Evolutionary conservation across 2,888 invertebrate genomes (phyloP), one percentile per base, ranked within the genome.

Genomic region (Cylloceria caligata): DNA sequence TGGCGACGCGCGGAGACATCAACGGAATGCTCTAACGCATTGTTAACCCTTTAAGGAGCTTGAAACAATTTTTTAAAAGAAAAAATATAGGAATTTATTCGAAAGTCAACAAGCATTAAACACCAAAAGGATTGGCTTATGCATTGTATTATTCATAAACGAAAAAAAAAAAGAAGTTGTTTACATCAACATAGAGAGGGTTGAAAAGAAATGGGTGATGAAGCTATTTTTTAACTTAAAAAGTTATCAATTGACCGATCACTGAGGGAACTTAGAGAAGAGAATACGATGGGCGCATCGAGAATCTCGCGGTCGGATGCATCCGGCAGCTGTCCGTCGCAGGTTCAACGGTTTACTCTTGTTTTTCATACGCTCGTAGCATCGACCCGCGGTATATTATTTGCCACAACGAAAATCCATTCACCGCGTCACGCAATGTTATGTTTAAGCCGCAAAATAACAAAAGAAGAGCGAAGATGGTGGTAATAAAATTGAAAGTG

Each of bases 371-470:
- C 45, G 19, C 27, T 21, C 73, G 68, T 74, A 57, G 57, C 74
- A 82, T 79, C 78, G 78, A 82, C 75, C 75, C 60, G 11, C 45
- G 57, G 39, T 75, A 45, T 81, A 71, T 71, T 60, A 60, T 78
- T 71, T 55, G 73, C 74, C 62, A 74, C 68, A 74, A 72, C 57
- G 47, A 80, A 84, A 81, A 81, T 34, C 16, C 78, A 68, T 76
- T 60, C 57, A 65, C 76, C 49, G 77, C 83, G 80, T 83, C 80
- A 77, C 68, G 47, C 75, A 55, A 47, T 80, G 83, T 80, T 77
- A 36, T 80, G 77, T 67, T 80, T 69, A 3, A 24, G 21, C 69
- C 77, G 9, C 19, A 71, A 71, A 80, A 77, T 74, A 77, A 80
- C 73, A 83, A 80, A 77, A 69, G 69, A 68, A 65, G 24, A 52